Evolutionary conservation across 2,888 invertebrate genomes (phyloP).

Genomic region (Drosophila greeni): DNA sequence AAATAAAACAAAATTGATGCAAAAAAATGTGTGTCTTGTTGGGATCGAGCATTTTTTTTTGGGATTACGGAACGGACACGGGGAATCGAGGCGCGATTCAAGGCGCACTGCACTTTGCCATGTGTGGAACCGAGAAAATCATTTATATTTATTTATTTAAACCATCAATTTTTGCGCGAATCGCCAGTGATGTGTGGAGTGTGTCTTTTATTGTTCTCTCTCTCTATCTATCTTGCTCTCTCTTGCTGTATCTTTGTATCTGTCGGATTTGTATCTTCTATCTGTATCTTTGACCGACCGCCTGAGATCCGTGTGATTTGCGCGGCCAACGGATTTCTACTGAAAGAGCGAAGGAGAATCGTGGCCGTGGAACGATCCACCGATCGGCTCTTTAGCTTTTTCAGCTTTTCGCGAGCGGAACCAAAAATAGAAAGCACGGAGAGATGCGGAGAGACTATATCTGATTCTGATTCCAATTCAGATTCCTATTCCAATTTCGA

Average conservation of each 20-base stretch:
- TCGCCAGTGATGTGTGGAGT: constrained; percentile 26
- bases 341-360: constrained; percentile 42
- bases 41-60: constrained; percentile 17
- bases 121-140: constrained; percentile 47
- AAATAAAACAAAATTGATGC: constrained; percentile 26
- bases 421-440: constrained; percentile 36
- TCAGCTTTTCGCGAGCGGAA: constrained; percentile 33
- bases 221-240: constrained; percentile 36
- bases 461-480: constrained; percentile 11
- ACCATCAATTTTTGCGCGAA: constrained; percentile 44
- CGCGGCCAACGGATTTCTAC: constrained; percentile 67
- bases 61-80: constrained; percentile 35
- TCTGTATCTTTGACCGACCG: constrained; percentile 41
- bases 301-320: constrained; percentile 57
- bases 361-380: constrained; percentile 34
- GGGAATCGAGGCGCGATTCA: constrained; percentile 19
- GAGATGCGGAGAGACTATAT: constrained; percentile 20
- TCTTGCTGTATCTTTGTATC: constrained; percentile 23
- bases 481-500: constrained; percentile 13
- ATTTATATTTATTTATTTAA: constrained; percentile 61
- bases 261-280: constrained; percentile 7
- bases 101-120: constrained; percentile 58
- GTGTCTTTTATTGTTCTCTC: constrained; percentile 39
- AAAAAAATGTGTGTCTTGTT: constrained; percentile 32
- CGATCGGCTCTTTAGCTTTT: constrained; percentile 35